A percentile compares a stretch with the other conserved stretches of the same genome.
phyloP scores from a whole-genome alignment of 2,113 vertebrate genomes.

The Sander lucioperca region DNA sequence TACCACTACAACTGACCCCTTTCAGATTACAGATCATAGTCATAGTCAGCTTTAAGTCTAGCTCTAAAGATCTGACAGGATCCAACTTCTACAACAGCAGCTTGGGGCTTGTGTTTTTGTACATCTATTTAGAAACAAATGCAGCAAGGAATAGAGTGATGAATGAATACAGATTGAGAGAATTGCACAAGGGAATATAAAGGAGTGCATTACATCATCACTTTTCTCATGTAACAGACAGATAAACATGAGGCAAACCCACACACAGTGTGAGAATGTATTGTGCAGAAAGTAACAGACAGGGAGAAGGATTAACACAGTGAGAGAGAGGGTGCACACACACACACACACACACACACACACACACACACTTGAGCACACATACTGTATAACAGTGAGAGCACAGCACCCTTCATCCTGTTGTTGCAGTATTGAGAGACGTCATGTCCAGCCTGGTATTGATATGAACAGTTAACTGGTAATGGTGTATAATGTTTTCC shows the following conservation, averaged over 20 bases:
- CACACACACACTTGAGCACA: not conserved
- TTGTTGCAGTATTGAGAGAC: slow-evolving; percentile 40
- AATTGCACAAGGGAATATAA: not conserved
- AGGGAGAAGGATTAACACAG: slow-evolving; percentile 1
- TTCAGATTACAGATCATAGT: too few relatives aligned
- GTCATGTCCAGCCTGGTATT: slow-evolving; percentile 46
- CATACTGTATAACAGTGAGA: not conserved
- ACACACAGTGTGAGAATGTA: slow-evolving; percentile 1
- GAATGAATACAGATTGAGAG: not conserved
- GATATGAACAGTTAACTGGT: slow-evolving; percentile 53
- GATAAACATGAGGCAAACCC: not conserved
- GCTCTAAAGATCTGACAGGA: not conserved
- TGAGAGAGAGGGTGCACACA: not conserved
- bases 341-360: slow-evolving; percentile 6
- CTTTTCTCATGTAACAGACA: not conserved
- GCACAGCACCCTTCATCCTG: slow-evolving; percentile 31
- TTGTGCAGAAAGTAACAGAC: not conserved
- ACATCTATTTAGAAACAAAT: not conserved
- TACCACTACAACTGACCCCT: too few relatives aligned
- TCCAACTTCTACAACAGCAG: not conserved
- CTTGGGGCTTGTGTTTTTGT: not conserved
- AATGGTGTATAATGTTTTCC: slow-evolving; percentile 58
- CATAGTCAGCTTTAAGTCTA: too few relatives aligned
- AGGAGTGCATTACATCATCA: not conserved
- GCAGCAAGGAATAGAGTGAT: not conserved